Evolutionary conservation across 2,797 vertebrate species (phyloP), one percentile per base, ranked within the genome.

Genomic region (Gymnothorax javanicus): DNA sequence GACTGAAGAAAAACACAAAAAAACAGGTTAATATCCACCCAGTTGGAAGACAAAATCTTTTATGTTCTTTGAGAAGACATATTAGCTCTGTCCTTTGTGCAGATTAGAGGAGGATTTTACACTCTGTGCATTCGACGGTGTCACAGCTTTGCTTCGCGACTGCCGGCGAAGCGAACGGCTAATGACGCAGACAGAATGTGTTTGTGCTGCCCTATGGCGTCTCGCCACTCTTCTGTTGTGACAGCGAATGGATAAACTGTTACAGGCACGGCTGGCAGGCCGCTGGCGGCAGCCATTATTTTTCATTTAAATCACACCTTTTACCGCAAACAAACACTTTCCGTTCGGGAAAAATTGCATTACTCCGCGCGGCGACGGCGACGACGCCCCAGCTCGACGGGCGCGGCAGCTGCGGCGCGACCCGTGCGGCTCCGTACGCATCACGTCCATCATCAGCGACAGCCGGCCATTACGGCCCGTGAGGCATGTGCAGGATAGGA

Each of bases 261-360:
- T 82, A 59, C 62, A 56, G 25, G 27, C 54, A n/a, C 20, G 52
- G 27, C 54, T 59, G 79, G 75, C 86, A 83, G 52, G 27, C 52
- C 27, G 52, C 85, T 82, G 50, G 23, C 77, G 59, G 13, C 62
- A 69, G 17, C 50, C 20, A 56, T 71, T 83, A 83, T 86, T 86
- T 82, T 83, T 81, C 52, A 83, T 82, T 86, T 86, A 86, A 71
- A 81, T 82, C 77, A 57, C 77, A 83, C 77, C 52, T 79, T 79
- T 56, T 23, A 50, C 50, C 11, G 4, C 77, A 54, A 54, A 81
- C 77, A 56, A 23, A 81, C 77, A 81, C 77, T 81, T 67, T 73
- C 13, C 77, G 50, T 7, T 4, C n/a, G 1, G 52, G 27, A 33
- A 23, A 81, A 9, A 50, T 8, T 9, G 13, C 43, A 33, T 50